Conservation (phyloP, 1,140 invertebrate genomes). For the Formica exsecta region DNA sequence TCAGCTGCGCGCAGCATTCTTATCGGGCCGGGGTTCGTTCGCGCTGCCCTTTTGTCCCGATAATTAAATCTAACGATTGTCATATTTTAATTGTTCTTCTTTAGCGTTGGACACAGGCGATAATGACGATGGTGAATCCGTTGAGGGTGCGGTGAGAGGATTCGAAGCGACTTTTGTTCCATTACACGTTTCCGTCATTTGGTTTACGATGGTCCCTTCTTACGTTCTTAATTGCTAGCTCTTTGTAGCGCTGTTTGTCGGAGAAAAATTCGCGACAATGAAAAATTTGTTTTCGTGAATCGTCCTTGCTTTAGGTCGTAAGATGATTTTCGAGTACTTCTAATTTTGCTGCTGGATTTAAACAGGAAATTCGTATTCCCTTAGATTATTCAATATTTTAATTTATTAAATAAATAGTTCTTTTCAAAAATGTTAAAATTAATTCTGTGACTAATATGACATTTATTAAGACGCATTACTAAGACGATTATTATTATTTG, state of each 20-base stretch:
- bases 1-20: slow-evolving; percentile 83
- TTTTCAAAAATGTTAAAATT: background rate
- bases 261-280: slow-evolving; percentile 30
- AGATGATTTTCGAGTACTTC: slow-evolving; percentile 7
- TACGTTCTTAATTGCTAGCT: slow-evolving; percentile 68
- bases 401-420: background rate
- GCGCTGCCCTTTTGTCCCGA: slow-evolving; percentile 80
- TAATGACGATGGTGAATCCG: slow-evolving; percentile 77
- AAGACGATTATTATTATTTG: background rate
- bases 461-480: too few species aligned
- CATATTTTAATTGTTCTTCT: slow-evolving; percentile 85
- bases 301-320: background rate
- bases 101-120: slow-evolving; percentile 74
- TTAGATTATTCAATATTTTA: background rate
- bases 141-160: slow-evolving; percentile 61
- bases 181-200: slow-evolving; percentile 79
- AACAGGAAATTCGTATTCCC: background rate
- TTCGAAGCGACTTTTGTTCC: slow-evolving; percentile 80
- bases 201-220: slow-evolving; percentile 53
- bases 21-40: slow-evolving; percentile 66
- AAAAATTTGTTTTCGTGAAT: slow-evolving; percentile 57
- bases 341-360: slow-evolving; percentile 8
- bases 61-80: slow-evolving; percentile 86
- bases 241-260: slow-evolving; percentile 9
- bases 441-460: background rate